Evolutionary conservation across 2,888 invertebrate species (phyloP).

Genomic region (Patella caerulea): DNA sequence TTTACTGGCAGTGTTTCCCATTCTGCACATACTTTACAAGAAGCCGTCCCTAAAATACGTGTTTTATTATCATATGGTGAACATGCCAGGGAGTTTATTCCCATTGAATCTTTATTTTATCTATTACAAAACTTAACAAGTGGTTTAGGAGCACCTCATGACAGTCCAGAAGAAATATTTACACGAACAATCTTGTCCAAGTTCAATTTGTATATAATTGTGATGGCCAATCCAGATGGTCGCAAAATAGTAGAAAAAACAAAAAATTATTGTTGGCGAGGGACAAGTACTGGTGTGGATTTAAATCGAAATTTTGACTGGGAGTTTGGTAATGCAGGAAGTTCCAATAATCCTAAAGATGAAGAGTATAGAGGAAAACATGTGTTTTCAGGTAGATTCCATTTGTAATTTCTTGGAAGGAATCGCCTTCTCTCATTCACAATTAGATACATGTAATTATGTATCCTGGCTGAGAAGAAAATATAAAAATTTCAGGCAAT

Average conservation of each 20-base stretch:
- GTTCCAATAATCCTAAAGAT: constrained; percentile 57
- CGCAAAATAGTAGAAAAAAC: constrained; percentile 56
- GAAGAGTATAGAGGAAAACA: constrained; percentile 65
- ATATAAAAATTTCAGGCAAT: too few relatives aligned
- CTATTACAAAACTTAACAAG: constrained; percentile 55
- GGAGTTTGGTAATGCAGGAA: constrained; percentile 67
- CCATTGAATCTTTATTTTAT: constrained; percentile 63
- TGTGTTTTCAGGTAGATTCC: constrained; percentile 60
- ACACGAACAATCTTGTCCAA: constrained; percentile 48
- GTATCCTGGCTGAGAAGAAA: too few relatives aligned
- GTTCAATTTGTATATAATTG: constrained; percentile 63
- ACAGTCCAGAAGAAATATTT: constrained; percentile 35
- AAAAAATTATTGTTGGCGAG: constrained; percentile 68
- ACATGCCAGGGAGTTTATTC: constrained; percentile 69
- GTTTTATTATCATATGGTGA: constrained; percentile 67
- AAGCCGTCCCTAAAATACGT: constrained; percentile 41
- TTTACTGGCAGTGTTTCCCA: constrained; percentile 37
- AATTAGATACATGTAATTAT: neutral
- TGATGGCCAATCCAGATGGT: constrained; percentile 68
- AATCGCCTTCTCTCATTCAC: neutral
- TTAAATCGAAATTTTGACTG: constrained; percentile 69
- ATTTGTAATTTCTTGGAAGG: too few relatives aligned
- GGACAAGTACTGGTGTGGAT: constrained; percentile 67
- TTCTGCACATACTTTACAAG: neutral
- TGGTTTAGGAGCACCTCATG: constrained; percentile 39